phyloP scores from a whole-genome alignment of 2,113 vertebrate species.

The Rhinolophus sinicus region DNA sequence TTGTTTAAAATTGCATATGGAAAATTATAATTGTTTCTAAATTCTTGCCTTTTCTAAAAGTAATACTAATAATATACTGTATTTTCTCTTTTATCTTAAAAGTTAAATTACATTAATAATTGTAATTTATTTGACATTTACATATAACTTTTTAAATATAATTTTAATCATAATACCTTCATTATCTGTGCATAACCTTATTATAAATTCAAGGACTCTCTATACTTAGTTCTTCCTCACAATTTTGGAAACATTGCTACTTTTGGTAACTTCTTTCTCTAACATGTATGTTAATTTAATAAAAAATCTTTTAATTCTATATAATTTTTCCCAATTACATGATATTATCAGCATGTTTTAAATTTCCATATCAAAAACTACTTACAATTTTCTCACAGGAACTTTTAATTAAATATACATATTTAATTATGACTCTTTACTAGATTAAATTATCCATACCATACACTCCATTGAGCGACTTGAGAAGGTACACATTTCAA shows the following conservation, averaged over 20 bases:
- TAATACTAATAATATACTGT: background rate
- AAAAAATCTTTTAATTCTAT: background rate
- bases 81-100: background rate
- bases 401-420: background rate
- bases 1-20: background rate
- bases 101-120: background rate
- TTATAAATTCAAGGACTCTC: background rate
- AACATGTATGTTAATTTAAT: background rate
- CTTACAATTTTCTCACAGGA: background rate
- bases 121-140: constrained; percentile 3
- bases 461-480: background rate
- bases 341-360: background rate
- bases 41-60: background rate
- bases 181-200: background rate
- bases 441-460: background rate
- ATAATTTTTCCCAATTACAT: background rate
- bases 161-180: background rate
- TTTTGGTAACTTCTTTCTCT: background rate
- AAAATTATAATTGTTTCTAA: background rate
- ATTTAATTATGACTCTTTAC: background rate
- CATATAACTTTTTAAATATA: background rate
- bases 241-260: background rate
- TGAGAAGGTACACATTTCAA: background rate
- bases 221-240: background rate
- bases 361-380: background rate